Base-by-base conservation (phyloP, 2,113 vertebrate genomes). In the Lepisosteus oculatus region DNA sequence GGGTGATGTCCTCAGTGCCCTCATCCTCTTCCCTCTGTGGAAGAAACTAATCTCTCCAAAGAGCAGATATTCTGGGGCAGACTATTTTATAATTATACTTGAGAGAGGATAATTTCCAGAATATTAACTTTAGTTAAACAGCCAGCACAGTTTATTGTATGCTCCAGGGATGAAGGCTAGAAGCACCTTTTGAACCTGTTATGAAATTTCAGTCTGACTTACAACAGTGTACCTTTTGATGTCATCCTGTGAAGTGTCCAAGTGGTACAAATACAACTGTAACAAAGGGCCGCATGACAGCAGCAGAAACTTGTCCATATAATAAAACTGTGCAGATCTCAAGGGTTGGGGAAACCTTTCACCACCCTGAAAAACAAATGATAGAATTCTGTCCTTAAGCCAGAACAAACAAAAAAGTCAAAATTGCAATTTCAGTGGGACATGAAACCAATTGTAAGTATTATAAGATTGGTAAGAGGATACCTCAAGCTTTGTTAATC, bases 261-360 rank as follows among this genome's bases (percentile, higher is more conserved):
- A 43, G 63, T 90, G 84, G 72, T 85, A 91, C 67, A 82, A 87
- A 75, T 95, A 88, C 2, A 96, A 78, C 65, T 88, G 84, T 8
- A 96, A 74, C 69, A 91, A 91, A 3, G 89, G 82, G 75, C 94
- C 95, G n/a, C 88, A 92, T 8, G 89, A 88, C 64, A 93, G n/a
- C 59, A 97, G 78, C 51, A 97, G 72, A 81, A 96, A 97, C 8
- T 85, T 72, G 69, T 97, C 94, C 0, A 96, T 76, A 73, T 94
- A 95, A 83, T 95, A 97, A 84, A 97, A 97, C 86, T 95, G 96
- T 6, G 92, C 92, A 12, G 80, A 83, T 8, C 64, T 74, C 29
- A 92, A 74, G 4, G 89, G 77, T 80, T 84, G 92, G 44, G 78
- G 76, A 75, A 95, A 91, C n/a, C 72, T 75, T 0, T 86, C 87